phyloP scores from a whole-genome alignment of 64 coral and sea anemone genomes.

The Dendrophyllia cribrosa region DNA sequence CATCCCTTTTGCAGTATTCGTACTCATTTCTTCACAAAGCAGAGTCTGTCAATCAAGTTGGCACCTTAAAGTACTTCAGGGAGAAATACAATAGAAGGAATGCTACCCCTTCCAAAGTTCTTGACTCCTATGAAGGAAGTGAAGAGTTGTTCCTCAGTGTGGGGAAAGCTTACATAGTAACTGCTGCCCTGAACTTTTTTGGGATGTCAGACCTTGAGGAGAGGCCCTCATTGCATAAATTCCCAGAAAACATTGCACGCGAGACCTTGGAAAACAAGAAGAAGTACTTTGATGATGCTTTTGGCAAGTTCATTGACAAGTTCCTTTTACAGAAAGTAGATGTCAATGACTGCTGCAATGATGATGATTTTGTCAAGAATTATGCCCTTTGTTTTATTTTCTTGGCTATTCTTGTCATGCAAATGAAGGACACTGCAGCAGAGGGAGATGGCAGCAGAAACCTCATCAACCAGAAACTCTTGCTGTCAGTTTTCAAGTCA shows the following conservation, averaged over 20 bases:
- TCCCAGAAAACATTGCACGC: slow-evolving; percentile 50
- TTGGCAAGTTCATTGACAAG: slow-evolving; percentile 80
- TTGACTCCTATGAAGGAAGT: slow-evolving; percentile 61
- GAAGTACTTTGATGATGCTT: slow-evolving; percentile 55
- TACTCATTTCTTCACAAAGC: slow-evolving; percentile 74
- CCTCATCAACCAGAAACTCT: slow-evolving; percentile 63
- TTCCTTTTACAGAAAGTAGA: slow-evolving; percentile 61
- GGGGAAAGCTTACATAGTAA: slow-evolving; percentile 53
- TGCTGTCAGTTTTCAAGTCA: too few species aligned
- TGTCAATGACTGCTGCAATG: slow-evolving; percentile 5
- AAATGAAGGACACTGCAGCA: slow-evolving; percentile 74
- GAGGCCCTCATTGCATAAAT: slow-evolving; percentile 21
- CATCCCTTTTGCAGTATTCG: slow-evolving; percentile 64
- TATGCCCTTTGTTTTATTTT: slow-evolving; percentile 79
- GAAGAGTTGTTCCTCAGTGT: slow-evolving; percentile 70
- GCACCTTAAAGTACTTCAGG: slow-evolving; percentile 74
- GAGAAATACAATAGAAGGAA: slow-evolving; percentile 69
- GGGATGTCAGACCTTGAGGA: slow-evolving; percentile 56
- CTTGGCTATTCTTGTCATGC: slow-evolving; percentile 54
- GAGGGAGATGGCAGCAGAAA: slow-evolving; percentile 62
- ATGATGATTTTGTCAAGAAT: slow-evolving; percentile 68
- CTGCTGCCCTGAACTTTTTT: slow-evolving; percentile 63
- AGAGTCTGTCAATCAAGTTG: slow-evolving; percentile 68
- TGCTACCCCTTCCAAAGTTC: slow-evolving; percentile 68
- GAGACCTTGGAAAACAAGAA: slow-evolving; percentile 26